Base-by-base conservation (phyloP, 2,113 vertebrate species). In the Anolis sagrei region DNA sequence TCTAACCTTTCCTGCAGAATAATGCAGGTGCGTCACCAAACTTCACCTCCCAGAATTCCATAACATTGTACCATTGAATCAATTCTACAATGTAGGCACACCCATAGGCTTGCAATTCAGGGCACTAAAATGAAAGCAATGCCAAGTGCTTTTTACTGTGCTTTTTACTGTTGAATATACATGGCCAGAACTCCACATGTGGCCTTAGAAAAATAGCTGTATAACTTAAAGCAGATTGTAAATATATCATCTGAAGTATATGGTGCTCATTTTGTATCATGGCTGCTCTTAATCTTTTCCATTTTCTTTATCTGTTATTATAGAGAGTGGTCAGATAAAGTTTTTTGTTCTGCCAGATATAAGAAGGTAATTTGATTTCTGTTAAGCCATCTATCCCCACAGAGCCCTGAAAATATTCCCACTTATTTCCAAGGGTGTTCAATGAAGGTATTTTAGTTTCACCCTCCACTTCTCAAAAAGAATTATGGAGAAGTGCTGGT, bases 401-500 rank as follows among this genome's bases (percentile, higher is more conserved):
- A 77, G 73, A 49, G 88, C 82, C 69, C 16, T 69, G 81, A 83
- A 83, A 90, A 91, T 83, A 80, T 27, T 89, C 7, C 2, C 7
- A 86, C 81, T 84, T 80, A 84, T 89, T 92, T 91, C 83, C 83
- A 36, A 58, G 25, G 76, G 36, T 75, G 34, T 23, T 79, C 39
- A 81, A 82, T 87, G 54, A 85, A 64, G 89, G 44, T 48, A 83
- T 68, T 1, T 85, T 0, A 54, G 39, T 77, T 90, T 90, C 87
- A 77, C 81, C 23, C 11, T 54, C 64, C 49, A 29, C 23, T 9
- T 76, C 29, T 54, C 92, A 92, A 91, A 23, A 84, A 91, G 61
- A 51, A 82, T 81, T 75, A 81, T 85, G 86, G 94, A 93, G 54
- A 75, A 78, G 77, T 89, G 84, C 79, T 92, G 83, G 86, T 92